Evolutionary conservation across 2,113 vertebrate species (phyloP).

Genomic region (Pholis gunnellus): DNA sequence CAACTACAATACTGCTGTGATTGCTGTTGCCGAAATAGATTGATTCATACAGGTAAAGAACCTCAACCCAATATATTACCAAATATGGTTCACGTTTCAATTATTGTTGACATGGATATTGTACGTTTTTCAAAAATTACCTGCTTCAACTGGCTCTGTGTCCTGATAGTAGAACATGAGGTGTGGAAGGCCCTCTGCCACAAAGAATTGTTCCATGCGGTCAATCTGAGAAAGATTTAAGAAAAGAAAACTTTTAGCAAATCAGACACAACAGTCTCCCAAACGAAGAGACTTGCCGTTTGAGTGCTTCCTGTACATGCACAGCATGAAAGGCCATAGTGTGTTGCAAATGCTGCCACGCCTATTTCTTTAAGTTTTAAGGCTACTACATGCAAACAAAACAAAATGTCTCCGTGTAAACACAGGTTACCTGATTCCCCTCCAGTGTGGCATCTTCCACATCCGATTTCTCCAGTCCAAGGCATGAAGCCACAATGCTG

Average conservation of each 20-base stretch:
- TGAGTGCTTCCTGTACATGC: background rate
- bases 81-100: background rate
- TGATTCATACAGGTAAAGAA: background rate
- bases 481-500: conserved; percentile 87
- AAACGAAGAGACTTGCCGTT: background rate
- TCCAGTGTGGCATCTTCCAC: conserved; percentile 94
- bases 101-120: background rate
- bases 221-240: conserved; percentile 85
- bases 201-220: conserved; percentile 91
- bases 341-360: background rate
- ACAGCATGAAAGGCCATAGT: no score
- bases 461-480: conserved; percentile 88
- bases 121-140: conserved; percentile 68
- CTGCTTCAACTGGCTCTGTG: conserved; percentile 84
- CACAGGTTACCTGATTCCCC: conserved; percentile 86
- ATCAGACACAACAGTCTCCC: background rate
- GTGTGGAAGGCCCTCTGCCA: conserved; percentile 85
- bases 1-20: background rate
- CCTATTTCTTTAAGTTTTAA: background rate
- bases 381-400: background rate
- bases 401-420: background rate
- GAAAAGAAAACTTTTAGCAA: background rate
- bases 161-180: conserved; percentile 96
- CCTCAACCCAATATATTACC: rapidly evolving
- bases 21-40: background rate